Conservation (phyloP, 2,888 invertebrate genomes). For the Drymonia ruficornis region DNA sequence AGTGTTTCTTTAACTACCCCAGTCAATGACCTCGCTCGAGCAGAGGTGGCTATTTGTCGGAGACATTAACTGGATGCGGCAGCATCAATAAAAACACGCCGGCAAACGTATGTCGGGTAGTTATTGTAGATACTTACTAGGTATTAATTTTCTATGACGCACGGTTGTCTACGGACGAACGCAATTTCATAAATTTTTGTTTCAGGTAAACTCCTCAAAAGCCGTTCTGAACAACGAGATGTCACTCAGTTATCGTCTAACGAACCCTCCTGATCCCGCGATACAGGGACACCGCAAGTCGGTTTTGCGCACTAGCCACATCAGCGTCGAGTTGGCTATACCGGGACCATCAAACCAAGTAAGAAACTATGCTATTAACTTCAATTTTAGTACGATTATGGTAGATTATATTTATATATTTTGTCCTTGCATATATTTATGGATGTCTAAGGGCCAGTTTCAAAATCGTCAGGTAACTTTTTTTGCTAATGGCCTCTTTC, state of each 20-base stretch:
- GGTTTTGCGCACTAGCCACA: constrained; percentile 58
- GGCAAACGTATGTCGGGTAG: no score
- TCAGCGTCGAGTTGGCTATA: constrained; percentile 79
- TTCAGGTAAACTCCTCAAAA: constrained; percentile 91
- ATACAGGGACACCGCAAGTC: constrained; percentile 61
- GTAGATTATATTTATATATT: neutral
- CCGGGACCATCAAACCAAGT: constrained; percentile 72
- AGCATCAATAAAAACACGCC: no score
- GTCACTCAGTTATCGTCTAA: constrained; percentile 85
- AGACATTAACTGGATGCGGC: no score
- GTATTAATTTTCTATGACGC: no score
- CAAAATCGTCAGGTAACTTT: no score
- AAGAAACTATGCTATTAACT: constrained; percentile 12
- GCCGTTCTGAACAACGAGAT: constrained; percentile 92
- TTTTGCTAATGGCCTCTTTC: no score
- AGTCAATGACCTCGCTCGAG: no score
- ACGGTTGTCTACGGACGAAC: neutral
- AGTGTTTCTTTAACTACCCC: no score
- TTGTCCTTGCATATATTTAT: neutral
- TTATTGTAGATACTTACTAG: no score
- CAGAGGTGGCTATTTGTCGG: no score
- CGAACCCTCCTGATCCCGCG: constrained; percentile 75
- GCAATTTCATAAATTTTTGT: constrained; percentile 1
- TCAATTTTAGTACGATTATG: neutral
- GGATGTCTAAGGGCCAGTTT: no score